These are phyloP conservation scores for Leptinotarsa defecta DNA, from an alignment of 1,140 invertebrate genomes.

Conservation along the genomic window DNA sequence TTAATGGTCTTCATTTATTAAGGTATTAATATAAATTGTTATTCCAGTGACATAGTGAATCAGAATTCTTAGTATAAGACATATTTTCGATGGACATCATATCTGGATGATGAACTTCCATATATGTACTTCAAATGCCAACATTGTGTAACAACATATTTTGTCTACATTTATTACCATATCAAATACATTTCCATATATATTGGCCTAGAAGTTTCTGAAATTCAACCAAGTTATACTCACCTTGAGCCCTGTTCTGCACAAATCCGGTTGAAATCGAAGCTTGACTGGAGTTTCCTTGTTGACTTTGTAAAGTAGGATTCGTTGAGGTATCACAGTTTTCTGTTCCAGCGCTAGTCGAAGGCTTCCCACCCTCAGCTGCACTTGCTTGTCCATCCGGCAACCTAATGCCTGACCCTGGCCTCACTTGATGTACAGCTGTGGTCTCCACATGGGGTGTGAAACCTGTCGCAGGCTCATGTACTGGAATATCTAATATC, in stretches of 20 bases:
- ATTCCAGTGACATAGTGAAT: too few species aligned
- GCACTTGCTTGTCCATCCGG: background rate
- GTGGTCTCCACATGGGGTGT: conserved; percentile 42
- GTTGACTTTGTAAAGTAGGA: conserved; percentile 20
- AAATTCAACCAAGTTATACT: conserved; percentile 43
- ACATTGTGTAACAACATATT: too few species aligned
- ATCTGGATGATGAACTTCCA: too few species aligned
- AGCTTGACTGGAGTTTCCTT: conserved; percentile 12
- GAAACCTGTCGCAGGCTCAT: conserved; percentile 46
- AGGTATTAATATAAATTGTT: too few species aligned
- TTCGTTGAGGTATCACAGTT: background rate
- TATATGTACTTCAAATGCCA: too few species aligned
- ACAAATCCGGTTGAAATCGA: conserved; percentile 14
- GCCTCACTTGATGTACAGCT: conserved; percentile 43
- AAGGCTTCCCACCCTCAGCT: conserved; percentile 6
- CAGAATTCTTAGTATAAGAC: too few species aligned
- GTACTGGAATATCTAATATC: conserved; percentile 48
- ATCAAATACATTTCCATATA: too few species aligned
- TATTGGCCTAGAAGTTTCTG: conserved; percentile 76
- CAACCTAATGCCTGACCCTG: conserved; percentile 55
- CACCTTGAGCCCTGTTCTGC: conserved; percentile 36
- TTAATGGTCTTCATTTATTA: too few species aligned
- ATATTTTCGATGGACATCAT: too few species aligned
- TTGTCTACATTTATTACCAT: too few species aligned
- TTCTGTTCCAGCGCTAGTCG: conserved; percentile 11